These are phyloP conservation scores for Andrena bicolor DNA, from an alignment of 2,888 invertebrate genomes.

Conservation along the genomic window DNA sequence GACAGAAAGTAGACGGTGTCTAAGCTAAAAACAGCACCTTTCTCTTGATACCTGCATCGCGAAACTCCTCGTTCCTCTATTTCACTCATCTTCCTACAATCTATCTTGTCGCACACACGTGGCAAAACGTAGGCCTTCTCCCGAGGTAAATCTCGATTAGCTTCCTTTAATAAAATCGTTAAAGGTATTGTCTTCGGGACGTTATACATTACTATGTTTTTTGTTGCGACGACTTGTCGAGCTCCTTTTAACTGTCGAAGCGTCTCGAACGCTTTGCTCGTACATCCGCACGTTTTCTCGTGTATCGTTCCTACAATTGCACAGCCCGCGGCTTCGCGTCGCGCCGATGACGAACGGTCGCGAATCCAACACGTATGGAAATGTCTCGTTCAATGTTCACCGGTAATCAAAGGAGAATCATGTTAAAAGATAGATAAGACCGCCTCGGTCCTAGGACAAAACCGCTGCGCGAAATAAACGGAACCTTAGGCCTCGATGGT, in stretches of 20 bases:
- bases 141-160: conserved; percentile 67
- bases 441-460: no score
- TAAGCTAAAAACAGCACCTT: conserved; percentile 51
- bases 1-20: conserved; percentile 26
- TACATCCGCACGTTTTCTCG: conserved; percentile 34
- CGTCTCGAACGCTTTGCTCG: conserved; percentile 50
- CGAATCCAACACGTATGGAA: not conserved
- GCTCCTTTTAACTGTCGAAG: conserved; percentile 65
- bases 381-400: no score
- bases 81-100: conserved; percentile 28
- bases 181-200: conserved; percentile 83
- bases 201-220: conserved; percentile 80
- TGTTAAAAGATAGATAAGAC: no score
- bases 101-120: conserved; percentile 62
- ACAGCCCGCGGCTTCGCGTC: conserved; percentile 45
- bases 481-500: no score
- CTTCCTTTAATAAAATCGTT: conserved; percentile 68
- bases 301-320: conserved; percentile 1
- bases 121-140: conserved; percentile 74
- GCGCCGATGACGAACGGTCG: conserved; percentile 27
- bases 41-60: conserved; percentile 34
- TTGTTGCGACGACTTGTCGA: conserved; percentile 74
- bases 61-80: conserved; percentile 17
- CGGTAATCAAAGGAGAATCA: no score
- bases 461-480: not conserved